These are phyloP conservation scores for Pseudochirops cupreus DNA, from an alignment of 2,797 vertebrate genomes.

Conservation along the genomic window DNA sequence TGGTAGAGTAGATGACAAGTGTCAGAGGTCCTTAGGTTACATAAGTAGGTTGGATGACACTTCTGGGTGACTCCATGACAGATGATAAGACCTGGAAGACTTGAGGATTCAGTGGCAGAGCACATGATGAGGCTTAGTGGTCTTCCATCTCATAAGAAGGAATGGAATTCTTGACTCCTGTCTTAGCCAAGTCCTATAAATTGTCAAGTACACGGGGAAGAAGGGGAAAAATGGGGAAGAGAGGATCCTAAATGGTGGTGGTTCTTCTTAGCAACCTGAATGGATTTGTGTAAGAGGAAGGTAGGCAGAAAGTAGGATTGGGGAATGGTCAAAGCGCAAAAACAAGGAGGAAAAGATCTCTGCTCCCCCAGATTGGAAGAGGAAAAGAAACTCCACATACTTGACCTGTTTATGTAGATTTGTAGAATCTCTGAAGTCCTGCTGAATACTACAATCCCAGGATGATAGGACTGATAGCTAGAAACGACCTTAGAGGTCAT, in stretches of 20 bases:
- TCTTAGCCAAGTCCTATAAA: background rate
- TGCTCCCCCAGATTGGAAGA: background rate
- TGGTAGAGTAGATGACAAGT: background rate
- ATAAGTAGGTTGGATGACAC: background rate
- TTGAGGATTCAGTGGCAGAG: background rate
- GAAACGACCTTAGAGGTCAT: background rate
- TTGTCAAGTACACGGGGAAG: background rate
- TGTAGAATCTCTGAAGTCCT: conserved; percentile 20
- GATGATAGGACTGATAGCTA: background rate
- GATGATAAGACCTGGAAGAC: background rate
- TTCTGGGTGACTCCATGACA: background rate
- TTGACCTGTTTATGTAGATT: background rate
- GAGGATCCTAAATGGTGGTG: background rate
- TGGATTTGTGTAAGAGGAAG: background rate
- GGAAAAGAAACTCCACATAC: conserved; percentile 37
- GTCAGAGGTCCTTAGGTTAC: background rate
- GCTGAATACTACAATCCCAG: conserved; percentile 37
- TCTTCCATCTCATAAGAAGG: background rate
- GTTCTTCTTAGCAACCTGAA: background rate
- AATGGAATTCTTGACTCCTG: background rate
- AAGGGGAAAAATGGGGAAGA: background rate
- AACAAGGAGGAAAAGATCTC: background rate
- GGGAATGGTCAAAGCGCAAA: background rate
- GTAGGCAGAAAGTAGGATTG: background rate
- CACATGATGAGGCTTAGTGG: background rate